A percentile compares a stretch with the other conserved stretches of the same genome.
Evolutionary conservation across 2,888 invertebrate species (phyloP).

Genomic region (Xanthorhoe spadicearia): DNA sequence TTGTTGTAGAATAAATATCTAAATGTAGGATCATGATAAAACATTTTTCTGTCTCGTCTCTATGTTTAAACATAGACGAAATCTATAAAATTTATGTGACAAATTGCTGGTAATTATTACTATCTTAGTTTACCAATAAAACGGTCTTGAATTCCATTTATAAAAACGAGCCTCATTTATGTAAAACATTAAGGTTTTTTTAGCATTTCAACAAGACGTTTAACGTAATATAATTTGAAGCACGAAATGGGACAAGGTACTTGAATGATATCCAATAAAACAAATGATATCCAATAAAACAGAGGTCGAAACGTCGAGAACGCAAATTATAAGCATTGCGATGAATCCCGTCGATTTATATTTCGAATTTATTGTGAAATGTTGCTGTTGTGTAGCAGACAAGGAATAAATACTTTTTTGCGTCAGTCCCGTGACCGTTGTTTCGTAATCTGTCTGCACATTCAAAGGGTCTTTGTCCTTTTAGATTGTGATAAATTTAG

Average conservation of each 20-base stretch:
- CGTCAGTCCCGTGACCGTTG: conserved; percentile 7
- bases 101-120: no score
- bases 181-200: no score
- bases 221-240: not conserved
- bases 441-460: conserved; percentile 8
- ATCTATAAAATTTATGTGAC: no score
- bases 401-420: conserved; percentile 12
- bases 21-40: no score
- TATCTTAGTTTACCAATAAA: no score
- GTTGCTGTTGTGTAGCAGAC: conserved; percentile 9
- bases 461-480: conserved; percentile 21
- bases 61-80: no score
- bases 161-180: no score
- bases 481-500: conserved; percentile 20
- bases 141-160: no score
- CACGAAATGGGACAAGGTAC: not conserved
- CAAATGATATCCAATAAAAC: not conserved
- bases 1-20: not conserved
- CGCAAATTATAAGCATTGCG: conserved; percentile 1
- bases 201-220: not conserved
- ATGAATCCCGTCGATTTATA: conserved; percentile 11
- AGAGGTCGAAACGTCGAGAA: not conserved
- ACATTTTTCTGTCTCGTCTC: no score
- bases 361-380: conserved; percentile 17
- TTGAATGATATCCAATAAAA: not conserved